phyloP scores from a whole-genome alignment of 2,797 vertebrate species.

The Paramormyrops hopkinsi region DNA sequence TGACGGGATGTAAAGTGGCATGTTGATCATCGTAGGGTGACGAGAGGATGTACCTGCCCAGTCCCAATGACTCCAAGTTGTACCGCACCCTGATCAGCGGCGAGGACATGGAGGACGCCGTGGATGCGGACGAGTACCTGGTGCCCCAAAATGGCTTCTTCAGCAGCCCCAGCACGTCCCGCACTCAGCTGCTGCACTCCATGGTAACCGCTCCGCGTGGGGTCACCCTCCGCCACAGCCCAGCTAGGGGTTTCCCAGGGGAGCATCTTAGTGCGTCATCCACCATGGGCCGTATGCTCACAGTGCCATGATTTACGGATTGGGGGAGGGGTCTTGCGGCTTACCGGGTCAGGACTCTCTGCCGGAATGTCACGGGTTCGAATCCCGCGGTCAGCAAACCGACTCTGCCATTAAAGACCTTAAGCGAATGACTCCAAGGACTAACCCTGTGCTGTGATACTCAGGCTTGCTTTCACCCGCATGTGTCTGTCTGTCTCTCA shows the following conservation, averaged over 20 bases:
- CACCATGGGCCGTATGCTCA: not conserved
- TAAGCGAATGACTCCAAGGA: not conserved
- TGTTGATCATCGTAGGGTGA: constrained; percentile 69
- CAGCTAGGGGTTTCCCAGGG: not conserved
- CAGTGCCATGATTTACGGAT: not conserved
- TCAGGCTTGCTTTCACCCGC: not conserved
- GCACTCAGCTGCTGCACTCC: constrained; percentile 79
- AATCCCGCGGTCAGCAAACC: not conserved
- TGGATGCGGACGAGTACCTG: constrained; percentile 91
- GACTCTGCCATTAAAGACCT: not conserved
- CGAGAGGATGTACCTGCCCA: constrained; percentile 87
- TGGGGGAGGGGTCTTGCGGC: not conserved
- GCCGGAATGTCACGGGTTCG: not conserved
- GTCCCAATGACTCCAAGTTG: constrained; percentile 77
- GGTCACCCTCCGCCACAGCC: not conserved
- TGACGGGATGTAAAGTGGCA: not conserved
- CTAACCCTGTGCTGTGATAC: not conserved
- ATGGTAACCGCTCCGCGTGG: constrained; percentile 53
- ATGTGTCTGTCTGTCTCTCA: not conserved
- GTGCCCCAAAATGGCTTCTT: constrained; percentile 89
- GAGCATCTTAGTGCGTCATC: not conserved
- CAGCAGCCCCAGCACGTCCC: constrained; percentile 83
- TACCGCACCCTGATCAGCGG: constrained; percentile 82
- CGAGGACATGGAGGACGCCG: constrained; percentile 82
- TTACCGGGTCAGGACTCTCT: not conserved